Conservation (phyloP, 2,797 vertebrate genomes). For the Pseudochirops corinnae region DNA sequence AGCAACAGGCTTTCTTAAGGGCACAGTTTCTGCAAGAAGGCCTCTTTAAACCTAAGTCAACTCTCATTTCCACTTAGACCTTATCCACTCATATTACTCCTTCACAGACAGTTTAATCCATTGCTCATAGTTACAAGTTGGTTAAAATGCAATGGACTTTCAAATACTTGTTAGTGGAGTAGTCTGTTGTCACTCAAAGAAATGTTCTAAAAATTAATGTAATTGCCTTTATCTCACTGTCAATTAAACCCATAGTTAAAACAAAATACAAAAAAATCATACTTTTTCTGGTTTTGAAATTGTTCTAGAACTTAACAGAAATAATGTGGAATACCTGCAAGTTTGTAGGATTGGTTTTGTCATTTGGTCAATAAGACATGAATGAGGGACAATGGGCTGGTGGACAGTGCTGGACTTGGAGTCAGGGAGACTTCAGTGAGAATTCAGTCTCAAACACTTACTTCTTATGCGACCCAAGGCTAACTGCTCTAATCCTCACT, state of each 20-base stretch:
- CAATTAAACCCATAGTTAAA: background rate
- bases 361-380: background rate
- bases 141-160: background rate
- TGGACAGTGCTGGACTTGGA: accelerated
- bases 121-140: background rate
- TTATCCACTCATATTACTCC: background rate
- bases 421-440: background rate
- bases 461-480: background rate
- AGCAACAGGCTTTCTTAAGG: accelerated
- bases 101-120: background rate
- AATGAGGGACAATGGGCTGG: accelerated
- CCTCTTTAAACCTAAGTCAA: background rate
- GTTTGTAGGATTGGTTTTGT: background rate
- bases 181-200: background rate
- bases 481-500: background rate
- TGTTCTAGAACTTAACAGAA: background rate
- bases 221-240: background rate
- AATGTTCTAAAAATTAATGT: background rate
- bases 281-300: background rate
- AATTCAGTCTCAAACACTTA: background rate
- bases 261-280: background rate
- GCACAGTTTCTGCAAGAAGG: background rate
- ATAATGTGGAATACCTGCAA: accelerated
- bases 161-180: background rate
- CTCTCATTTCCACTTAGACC: background rate